Evolutionary conservation across 2,888 invertebrate species (phyloP).

Genomic region (Andrena bucephala): DNA sequence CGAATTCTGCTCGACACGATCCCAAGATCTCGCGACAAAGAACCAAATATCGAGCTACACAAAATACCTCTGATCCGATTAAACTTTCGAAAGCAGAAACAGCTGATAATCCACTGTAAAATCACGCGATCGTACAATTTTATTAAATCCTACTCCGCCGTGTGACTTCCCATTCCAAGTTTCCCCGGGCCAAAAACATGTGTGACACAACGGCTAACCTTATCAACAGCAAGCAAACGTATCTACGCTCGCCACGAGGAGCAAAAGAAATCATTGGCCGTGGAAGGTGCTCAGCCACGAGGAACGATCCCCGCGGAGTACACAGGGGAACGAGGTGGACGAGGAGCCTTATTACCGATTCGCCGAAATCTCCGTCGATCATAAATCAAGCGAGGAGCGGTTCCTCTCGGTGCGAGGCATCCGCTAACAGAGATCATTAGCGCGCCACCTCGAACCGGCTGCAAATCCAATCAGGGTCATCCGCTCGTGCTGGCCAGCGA

Average conservation of each 20-base stretch:
- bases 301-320: constrained; percentile 2
- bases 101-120: too few relatives aligned
- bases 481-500: constrained; percentile 53
- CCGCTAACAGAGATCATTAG: constrained; percentile 72
- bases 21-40: background rate
- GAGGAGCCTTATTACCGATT: constrained; percentile 52
- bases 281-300: background rate
- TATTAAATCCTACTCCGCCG: too few relatives aligned
- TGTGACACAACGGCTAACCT: too few relatives aligned
- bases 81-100: too few relatives aligned
- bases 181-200: too few relatives aligned
- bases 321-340: constrained; percentile 24
- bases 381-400: constrained; percentile 65
- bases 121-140: too few relatives aligned
- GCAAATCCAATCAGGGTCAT: constrained; percentile 63
- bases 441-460: constrained; percentile 65
- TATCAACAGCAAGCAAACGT: background rate
- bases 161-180: too few relatives aligned
- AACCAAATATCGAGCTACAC: background rate
- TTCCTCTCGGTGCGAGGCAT: constrained; percentile 62
- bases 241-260: background rate
- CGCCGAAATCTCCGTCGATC: constrained; percentile 58
- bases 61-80: too few relatives aligned
- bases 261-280: background rate
- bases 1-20: too few relatives aligned